Evolutionary conservation across 2,797 vertebrate genomes (phyloP).

Genomic region (Macropodus opercularis): DNA sequence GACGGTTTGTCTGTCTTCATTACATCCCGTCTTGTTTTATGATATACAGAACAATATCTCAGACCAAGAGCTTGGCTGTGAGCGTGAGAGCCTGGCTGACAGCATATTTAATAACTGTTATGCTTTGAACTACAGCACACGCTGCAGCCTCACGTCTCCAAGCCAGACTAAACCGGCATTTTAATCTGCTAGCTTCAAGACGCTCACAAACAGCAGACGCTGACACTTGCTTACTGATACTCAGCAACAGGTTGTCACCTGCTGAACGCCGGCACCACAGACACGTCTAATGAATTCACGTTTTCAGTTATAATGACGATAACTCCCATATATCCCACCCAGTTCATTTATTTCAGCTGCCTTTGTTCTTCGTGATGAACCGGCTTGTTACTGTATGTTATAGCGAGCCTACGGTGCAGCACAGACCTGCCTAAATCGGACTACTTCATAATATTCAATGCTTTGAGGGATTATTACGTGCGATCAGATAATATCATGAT

Average conservation of each 20-base stretch:
- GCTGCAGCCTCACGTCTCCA: conserved; percentile 25
- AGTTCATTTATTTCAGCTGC: conserved; percentile 23
- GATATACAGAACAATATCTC: conserved; percentile 55
- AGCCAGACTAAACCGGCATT: conserved; percentile 28
- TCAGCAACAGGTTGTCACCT: conserved; percentile 19
- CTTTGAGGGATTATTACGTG: conserved; percentile 5
- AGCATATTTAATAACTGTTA: conserved; percentile 50
- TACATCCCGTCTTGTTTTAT: conserved; percentile 55
- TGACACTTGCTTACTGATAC: too few species aligned
- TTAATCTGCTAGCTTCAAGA: conserved; percentile 41
- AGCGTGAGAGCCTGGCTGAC: conserved; percentile 45
- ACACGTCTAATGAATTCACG: conserved; percentile 21
- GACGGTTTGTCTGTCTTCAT: conserved; percentile 63
- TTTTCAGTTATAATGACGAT: too few species aligned
- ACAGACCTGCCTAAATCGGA: background rate
- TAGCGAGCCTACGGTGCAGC: background rate
- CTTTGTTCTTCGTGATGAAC: conserved; percentile 35
- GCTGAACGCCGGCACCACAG: background rate
- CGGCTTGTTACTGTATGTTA: conserved; percentile 10
- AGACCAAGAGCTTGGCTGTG: conserved; percentile 31
- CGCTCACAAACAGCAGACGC: conserved; percentile 33
- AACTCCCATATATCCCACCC: conserved; percentile 38
- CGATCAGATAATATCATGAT: conserved; percentile 20
- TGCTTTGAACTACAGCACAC: conserved; percentile 47
- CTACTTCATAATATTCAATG: conserved; percentile 7